phyloP scores from a whole-genome alignment of 2,113 vertebrate species.

The Mus pahari region DNA sequence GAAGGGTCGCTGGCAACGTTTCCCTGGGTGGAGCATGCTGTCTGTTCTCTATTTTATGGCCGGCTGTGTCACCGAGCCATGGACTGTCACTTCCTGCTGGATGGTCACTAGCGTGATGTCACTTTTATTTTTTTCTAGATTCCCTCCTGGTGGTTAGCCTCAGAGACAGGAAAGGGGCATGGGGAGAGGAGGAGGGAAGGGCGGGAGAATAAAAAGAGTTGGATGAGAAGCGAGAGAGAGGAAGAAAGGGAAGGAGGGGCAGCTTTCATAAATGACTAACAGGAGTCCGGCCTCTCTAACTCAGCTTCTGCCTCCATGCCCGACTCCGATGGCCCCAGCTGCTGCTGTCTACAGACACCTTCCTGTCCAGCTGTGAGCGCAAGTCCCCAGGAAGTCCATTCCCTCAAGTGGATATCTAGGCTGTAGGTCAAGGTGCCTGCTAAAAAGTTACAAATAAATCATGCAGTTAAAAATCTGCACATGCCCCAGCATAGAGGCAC shows the following conservation, averaged over 20 bases:
- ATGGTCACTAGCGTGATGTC: neutral
- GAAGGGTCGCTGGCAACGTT: neutral
- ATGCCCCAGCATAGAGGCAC: neutral
- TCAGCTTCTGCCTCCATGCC: neutral
- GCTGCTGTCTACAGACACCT: neutral
- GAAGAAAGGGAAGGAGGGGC: neutral
- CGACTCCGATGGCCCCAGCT: neutral
- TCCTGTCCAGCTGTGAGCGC: neutral
- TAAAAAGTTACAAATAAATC: neutral
- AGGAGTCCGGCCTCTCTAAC: neutral
- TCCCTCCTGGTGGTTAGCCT: neutral
- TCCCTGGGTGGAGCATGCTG: neutral
- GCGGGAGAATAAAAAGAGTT: neutral
- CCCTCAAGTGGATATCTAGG: neutral
- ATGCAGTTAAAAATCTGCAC: neutral
- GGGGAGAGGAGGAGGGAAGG: neutral
- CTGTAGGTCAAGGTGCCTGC: neutral
- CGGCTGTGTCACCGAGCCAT: neutral
- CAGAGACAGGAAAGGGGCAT: neutral
- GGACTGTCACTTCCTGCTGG: neutral
- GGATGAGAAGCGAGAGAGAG: neutral
- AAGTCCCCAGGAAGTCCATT: neutral
- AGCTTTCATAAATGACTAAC: neutral
- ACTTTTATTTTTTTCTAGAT: neutral
- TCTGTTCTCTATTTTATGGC: neutral